Evolutionary conservation across 2,113 vertebrate species (phyloP).

Genomic region (Panthera tigris): DNA sequence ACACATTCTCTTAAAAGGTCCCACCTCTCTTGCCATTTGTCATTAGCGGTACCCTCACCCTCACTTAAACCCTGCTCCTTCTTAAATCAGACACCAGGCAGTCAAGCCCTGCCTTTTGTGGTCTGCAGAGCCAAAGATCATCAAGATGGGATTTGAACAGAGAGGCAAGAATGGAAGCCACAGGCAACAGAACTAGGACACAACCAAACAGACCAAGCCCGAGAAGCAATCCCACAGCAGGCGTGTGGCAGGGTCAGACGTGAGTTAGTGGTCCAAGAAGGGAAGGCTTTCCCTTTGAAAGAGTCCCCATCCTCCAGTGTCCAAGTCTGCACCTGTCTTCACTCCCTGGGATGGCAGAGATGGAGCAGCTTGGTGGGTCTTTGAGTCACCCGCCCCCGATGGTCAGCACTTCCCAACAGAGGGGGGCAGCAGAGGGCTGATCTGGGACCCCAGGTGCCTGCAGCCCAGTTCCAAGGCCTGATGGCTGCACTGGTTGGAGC

Average conservation of each 20-base stretch:
- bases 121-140: neutral
- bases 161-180: neutral
- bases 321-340: neutral
- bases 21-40: neutral
- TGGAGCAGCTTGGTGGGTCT: neutral
- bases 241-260: neutral
- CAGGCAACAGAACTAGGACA: neutral
- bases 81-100: neutral
- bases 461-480: neutral
- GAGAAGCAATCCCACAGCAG: neutral
- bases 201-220: neutral
- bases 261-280: neutral
- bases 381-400: neutral
- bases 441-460: conserved; percentile 14
- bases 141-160: neutral
- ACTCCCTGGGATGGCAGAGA: neutral
- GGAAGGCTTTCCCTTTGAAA: neutral
- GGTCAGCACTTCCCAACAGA: conserved; percentile 71
- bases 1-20: neutral
- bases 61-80: neutral
- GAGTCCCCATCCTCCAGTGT: neutral
- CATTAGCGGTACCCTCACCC: neutral
- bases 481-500: neutral
- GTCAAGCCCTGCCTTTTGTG: neutral
- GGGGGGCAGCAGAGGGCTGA: conserved; percentile 74